These are phyloP conservation scores for Gavia stellata DNA, from an alignment of 2,113 vertebrate species.

Conservation along the genomic window DNA sequence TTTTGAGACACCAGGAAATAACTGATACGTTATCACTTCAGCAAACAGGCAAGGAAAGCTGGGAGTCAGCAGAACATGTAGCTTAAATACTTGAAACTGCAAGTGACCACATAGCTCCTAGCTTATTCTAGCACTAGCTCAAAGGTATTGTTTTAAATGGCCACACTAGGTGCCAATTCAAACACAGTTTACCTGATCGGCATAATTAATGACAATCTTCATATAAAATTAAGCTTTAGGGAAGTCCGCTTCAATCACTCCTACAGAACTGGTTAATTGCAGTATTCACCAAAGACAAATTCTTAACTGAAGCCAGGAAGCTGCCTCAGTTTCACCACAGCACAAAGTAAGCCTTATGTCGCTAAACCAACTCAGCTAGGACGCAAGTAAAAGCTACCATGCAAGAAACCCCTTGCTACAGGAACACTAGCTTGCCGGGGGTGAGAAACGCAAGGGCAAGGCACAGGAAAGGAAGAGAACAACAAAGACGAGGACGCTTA, in stretches of 20 bases:
- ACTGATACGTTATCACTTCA: background rate
- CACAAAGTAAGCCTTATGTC: background rate
- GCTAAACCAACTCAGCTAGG: background rate
- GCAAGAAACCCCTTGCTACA: background rate
- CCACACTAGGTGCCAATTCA: background rate
- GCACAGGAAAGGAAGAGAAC: background rate
- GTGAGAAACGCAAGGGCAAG: accelerated
- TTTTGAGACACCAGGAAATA: background rate
- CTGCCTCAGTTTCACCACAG: background rate
- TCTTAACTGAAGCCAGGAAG: background rate
- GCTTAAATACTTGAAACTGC: background rate
- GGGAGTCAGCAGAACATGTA: background rate
- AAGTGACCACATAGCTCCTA: background rate
- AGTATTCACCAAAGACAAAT: background rate
- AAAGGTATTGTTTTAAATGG: background rate
- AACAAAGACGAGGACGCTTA: too few relatives aligned
- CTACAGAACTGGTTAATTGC: background rate
- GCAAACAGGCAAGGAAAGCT: background rate
- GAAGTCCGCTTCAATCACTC: background rate
- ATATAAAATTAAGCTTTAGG: background rate
- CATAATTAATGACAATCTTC: background rate
- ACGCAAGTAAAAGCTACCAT: accelerated
- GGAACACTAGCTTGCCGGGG: background rate
- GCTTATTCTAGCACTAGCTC: background rate
- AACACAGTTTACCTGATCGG: background rate